Conservation (phyloP, 2,888 invertebrate species). For the Hyles lineata region DNA sequence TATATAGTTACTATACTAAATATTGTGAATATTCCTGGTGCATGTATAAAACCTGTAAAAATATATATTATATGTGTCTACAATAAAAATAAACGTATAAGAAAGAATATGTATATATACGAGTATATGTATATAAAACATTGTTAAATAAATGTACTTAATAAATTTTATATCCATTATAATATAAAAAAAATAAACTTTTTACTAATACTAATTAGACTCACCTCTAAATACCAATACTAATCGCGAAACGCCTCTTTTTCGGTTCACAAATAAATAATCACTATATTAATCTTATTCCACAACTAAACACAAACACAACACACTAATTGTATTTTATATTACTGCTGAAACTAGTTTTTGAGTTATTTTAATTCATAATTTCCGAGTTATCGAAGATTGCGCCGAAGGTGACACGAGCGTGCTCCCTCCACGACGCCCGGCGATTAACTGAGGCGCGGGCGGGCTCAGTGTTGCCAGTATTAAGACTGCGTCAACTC, state of each 20-base stretch:
- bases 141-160: no score
- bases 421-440: slow-evolving; percentile 16
- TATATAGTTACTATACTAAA: no score
- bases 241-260: slow-evolving; percentile 1
- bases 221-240: slow-evolving; percentile 11
- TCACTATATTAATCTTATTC: not conserved
- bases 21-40: not conserved
- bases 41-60: no score
- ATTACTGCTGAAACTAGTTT: not conserved
- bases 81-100: no score
- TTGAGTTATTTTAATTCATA: slow-evolving; percentile 32
- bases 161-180: not conserved
- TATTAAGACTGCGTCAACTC: not conserved
- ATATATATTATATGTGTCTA: no score
- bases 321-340: slow-evolving; percentile 14
- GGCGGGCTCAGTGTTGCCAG: slow-evolving; percentile 31
- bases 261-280: not conserved
- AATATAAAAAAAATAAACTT: not conserved
- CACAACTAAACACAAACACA: slow-evolving; percentile 26
- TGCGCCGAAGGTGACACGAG: not conserved
- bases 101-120: no score
- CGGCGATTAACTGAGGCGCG: slow-evolving; percentile 31
- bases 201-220: not conserved
- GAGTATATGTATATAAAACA: no score
- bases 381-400: slow-evolving; percentile 23